Evolutionary conservation across 2,888 invertebrate genomes (phyloP), one percentile per base, ranked within the genome.

Genomic region (Ephialtes manifestator): DNA sequence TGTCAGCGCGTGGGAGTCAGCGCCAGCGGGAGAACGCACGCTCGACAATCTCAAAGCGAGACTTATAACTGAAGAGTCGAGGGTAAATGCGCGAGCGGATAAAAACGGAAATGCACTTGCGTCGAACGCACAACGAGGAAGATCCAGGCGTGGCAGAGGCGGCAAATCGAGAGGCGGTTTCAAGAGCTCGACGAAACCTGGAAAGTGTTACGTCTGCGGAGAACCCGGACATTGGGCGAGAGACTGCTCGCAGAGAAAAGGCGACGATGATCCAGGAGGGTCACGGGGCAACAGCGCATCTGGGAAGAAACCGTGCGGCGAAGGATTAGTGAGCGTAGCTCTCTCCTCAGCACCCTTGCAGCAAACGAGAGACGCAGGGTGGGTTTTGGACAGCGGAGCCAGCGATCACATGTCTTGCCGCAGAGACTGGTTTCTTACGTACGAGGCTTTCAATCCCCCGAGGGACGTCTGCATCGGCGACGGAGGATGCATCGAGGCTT

Each of bases 1-100:
- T 31, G 58, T 83, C 13, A 88, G 86, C n/a, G 89, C 87, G 1
- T 90, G 83, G 83, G 83, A 86, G 46, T 86, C 81, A 43, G 68
- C 68, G 20, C 18, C 68, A 0, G 13, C 15, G n/a, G n/a, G n/a
- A n/a, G n/a, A n/a, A n/a, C n/a, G n/a, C n/a, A n/a, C n/a, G n/a
- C 88, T 86, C 8, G 51, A 67, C 4, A 74, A 83, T 15, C 48
- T 86, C 15, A 81, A 53, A 0, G 48, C 77, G 15, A 60, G 77
- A n/a, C 72, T 85, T 15, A 24, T 43, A 10, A 75, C 79, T 20
- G 76, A 86, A n/a, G 85, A 86, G 60, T 63, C 43, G 13, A n/a
- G 80, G 5, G 55, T 4, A 71, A 13, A 18, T 20, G 18, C 28
- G 18, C 53, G 13, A 35, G 58, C 46, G 15, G 18, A 71, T 2